phyloP scores from a whole-genome alignment of 1,140 invertebrate genomes.

The Hyphantria cunea region DNA sequence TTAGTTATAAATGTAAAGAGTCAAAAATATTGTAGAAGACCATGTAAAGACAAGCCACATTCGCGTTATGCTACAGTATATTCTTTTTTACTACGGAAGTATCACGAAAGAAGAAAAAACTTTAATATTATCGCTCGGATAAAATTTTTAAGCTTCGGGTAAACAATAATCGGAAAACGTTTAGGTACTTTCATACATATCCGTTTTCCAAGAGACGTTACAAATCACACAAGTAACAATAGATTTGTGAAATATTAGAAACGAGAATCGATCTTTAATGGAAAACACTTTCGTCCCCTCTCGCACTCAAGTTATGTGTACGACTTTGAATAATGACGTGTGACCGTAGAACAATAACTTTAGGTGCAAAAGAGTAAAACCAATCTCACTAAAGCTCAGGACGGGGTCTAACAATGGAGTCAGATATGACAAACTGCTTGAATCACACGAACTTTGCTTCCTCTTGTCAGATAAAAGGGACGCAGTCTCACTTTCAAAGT shows the following conservation, averaged over 20 bases:
- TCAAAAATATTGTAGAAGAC: no score
- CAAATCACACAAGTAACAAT: no score
- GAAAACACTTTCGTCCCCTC: conserved; percentile 66
- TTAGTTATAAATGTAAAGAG: no score
- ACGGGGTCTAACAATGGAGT: conserved; percentile 54
- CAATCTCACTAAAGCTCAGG: conserved; percentile 59
- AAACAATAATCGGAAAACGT: no score
- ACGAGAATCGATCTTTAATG: conserved; percentile 56
- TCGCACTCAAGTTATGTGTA: conserved; percentile 61
- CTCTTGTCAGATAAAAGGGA: conserved; percentile 16
- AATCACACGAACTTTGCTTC: conserved; percentile 25
- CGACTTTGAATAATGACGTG: conserved; percentile 73
- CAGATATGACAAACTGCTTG: conserved; percentile 20
- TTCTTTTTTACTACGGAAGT: no score
- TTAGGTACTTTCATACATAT: no score
- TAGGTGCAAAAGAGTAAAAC: conserved; percentile 65
- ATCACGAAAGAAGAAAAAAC: no score
- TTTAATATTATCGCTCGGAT: no score
- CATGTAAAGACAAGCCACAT: no score
- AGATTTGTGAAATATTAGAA: conserved; percentile 8
- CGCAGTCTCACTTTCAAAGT: conserved; percentile 3
- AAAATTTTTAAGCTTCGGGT: no score
- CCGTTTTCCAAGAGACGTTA: no score
- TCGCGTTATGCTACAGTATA: no score
- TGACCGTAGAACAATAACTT: conserved; percentile 75